A percentile compares a stretch with the other conserved stretches of the same genome.
Conservation (phyloP, 2,888 invertebrate species). For the Liposcelis brunnea region DNA sequence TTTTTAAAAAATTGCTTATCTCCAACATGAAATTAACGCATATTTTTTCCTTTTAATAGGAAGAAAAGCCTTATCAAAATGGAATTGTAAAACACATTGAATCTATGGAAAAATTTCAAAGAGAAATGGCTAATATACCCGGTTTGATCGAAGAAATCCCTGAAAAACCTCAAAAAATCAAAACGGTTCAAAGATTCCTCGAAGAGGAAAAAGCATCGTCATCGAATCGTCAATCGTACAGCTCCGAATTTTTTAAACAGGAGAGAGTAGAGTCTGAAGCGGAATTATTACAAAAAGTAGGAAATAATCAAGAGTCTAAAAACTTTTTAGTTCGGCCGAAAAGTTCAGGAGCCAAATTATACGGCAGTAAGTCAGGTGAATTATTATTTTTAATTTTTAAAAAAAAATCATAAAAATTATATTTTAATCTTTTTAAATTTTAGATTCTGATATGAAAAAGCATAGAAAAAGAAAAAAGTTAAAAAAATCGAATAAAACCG, state of each 20-base stretch:
- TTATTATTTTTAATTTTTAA: neutral
- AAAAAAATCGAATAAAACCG: neutral
- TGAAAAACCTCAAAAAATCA: no score
- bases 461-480: neutral
- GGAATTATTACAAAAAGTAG: no score
- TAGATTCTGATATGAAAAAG: neutral
- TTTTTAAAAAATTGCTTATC: neutral
- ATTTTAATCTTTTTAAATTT: neutral
- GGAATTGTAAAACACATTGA: neutral
- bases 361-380: neutral
- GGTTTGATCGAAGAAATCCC: no score
- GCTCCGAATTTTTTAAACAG: no score
- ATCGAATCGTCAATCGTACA: no score
- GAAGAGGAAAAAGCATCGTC: no score
- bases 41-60: neutral
- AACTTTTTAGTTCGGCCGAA: neutral
- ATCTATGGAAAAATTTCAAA: no score
- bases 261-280: no score
- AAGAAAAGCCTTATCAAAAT: neutral
- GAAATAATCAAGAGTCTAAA: neutral
- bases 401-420: conserved; percentile 1
- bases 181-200: no score
- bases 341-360: conserved; percentile 3
- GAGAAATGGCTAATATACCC: no score
- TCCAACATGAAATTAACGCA: no score